These are phyloP conservation scores for Antidorcas marsupialis DNA, from an alignment of 2,113 vertebrate genomes.

Conservation along the genomic window DNA sequence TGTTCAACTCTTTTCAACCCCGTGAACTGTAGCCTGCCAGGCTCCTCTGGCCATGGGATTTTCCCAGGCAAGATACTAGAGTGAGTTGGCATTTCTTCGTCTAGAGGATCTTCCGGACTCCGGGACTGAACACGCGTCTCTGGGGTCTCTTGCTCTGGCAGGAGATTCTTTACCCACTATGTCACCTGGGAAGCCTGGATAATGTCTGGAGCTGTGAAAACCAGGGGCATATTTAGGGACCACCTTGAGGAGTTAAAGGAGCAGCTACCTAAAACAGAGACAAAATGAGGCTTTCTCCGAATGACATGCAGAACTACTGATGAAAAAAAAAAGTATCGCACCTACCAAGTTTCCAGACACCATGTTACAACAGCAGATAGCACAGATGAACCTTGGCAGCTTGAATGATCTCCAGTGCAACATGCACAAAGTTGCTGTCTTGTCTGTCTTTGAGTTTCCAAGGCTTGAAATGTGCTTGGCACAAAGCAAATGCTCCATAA, in stretches of 20 bases:
- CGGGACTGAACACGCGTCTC: fast-evolving
- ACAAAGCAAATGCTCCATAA: not conserved
- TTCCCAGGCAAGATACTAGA: not conserved
- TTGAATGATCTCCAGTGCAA: not conserved
- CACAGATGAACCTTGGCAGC: not conserved
- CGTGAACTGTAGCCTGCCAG: not conserved
- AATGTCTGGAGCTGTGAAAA: not conserved
- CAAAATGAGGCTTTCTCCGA: not conserved
- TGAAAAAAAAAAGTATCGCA: not conserved
- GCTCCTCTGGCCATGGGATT: not conserved
- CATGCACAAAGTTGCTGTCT: not conserved
- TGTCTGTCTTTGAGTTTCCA: not conserved
- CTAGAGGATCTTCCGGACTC: not conserved
- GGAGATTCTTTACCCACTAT: not conserved
- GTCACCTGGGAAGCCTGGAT: not conserved
- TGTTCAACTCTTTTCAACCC: not conserved
- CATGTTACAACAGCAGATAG: not conserved
- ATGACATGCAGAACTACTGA: not conserved
- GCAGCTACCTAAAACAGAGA: not conserved
- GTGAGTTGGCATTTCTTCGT: not conserved
- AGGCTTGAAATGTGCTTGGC: not conserved
- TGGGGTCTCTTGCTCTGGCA: not conserved
- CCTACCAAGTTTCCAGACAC: not conserved
- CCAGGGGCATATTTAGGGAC: not conserved
- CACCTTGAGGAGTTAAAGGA: not conserved